Conservation (phyloP, 2,888 invertebrate species). For the Drosophila paucipuncta region DNA sequence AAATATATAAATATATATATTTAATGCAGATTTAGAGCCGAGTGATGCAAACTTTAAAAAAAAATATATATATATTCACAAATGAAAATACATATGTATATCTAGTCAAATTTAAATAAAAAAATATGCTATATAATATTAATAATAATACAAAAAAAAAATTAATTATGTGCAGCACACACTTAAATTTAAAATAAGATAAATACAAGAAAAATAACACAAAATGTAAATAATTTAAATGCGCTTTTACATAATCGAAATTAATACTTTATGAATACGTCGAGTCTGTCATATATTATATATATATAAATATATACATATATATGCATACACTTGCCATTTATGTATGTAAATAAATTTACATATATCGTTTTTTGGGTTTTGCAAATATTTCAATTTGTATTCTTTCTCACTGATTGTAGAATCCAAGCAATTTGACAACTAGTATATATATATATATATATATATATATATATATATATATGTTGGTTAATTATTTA, state of each 20-base stretch:
- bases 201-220: constrained; percentile 1
- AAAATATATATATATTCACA: background rate
- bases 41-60: constrained; percentile 35
- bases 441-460: background rate
- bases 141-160: constrained; percentile 6
- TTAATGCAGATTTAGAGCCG: constrained; percentile 20
- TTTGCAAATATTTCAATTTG: constrained; percentile 4
- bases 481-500: background rate
- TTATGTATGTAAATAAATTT: constrained; percentile 1
- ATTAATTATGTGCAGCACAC: constrained; percentile 2
- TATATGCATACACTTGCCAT: background rate
- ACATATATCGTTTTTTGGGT: constrained; percentile 5
- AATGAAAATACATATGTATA: constrained; percentile 44
- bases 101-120: constrained; percentile 70
- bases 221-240: constrained; percentile 7
- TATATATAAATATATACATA: background rate
- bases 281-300: background rate
- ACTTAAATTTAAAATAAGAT: constrained; percentile 9
- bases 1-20: constrained; percentile 12
- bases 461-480: constrained; percentile 1
- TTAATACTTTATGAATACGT: background rate
- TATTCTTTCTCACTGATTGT: constrained; percentile 11
- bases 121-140: constrained; percentile 15
- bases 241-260: constrained; percentile 4
- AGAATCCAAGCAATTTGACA: constrained; percentile 9